Evolutionary conservation across 2,797 vertebrate genomes (phyloP).

Genomic region (Spheniscus humboldti): DNA sequence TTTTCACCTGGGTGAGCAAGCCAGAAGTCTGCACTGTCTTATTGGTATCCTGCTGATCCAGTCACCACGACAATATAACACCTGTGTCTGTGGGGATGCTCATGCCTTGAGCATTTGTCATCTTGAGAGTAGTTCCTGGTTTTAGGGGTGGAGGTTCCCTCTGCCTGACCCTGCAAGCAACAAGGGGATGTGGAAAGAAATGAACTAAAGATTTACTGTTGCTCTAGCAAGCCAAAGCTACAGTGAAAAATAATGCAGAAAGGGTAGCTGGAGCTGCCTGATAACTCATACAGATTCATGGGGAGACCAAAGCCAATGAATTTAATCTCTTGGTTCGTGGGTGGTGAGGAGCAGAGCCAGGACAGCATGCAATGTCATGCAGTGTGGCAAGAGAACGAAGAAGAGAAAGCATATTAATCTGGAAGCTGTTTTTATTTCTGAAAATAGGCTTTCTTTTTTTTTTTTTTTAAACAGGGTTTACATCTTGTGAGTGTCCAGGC

Average conservation of each 20-base stretch:
- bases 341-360: slow-evolving; percentile 13
- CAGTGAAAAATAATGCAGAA: slow-evolving; percentile 18
- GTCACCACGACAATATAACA: neutral
- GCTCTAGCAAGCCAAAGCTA: neutral
- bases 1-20: neutral
- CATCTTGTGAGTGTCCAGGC: neutral
- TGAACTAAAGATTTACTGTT: slow-evolving; percentile 25
- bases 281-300: slow-evolving; percentile 47
- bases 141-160: neutral
- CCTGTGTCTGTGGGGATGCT: neutral
- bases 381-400: neutral
- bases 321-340: slow-evolving; percentile 18
- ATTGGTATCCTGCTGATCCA: neutral
- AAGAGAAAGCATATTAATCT: neutral
- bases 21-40: neutral
- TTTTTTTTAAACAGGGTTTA: neutral
- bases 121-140: neutral
- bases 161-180: neutral
- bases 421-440: neutral
- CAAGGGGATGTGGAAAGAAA: neutral
- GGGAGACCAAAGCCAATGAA: neutral
- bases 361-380: neutral
- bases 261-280: neutral
- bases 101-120: neutral
- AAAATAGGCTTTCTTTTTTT: neutral